These are phyloP conservation scores for Siderastrea radians DNA, from an alignment of 92 coral and sea anemone species.

Conservation along the genomic window DNA sequence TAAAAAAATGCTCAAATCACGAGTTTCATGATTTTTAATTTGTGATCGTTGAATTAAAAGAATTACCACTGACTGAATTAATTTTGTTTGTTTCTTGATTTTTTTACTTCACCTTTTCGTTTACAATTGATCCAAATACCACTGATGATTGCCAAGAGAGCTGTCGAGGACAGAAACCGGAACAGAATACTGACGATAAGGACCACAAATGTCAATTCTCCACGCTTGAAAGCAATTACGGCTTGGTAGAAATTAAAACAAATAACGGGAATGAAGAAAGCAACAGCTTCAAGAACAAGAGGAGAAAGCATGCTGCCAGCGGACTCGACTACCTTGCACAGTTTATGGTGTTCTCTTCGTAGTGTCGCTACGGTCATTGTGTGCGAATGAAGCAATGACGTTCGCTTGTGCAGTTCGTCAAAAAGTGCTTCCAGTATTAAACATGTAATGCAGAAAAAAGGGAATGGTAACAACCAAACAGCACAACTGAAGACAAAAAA, in stretches of 20 bases:
- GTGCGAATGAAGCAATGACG: neutral
- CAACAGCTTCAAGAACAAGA: conserved; percentile 2
- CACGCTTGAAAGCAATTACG: neutral
- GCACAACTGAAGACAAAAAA: neutral
- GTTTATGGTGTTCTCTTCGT: neutral
- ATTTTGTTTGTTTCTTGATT: too few species aligned
- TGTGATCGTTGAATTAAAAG: too few species aligned
- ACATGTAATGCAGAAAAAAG: conserved; percentile 13
- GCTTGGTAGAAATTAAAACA: conserved; percentile 22
- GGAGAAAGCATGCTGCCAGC: conserved; percentile 26
- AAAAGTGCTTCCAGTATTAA: neutral
- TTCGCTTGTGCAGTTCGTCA: neutral
- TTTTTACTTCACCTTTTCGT: conserved; percentile 8
- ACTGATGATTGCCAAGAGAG: neutral
- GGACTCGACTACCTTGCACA: conserved; percentile 1
- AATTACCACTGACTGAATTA: neutral
- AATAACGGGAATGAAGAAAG: conserved; percentile 5
- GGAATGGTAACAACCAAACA: conserved; percentile 14
- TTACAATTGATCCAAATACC: conserved; percentile 20
- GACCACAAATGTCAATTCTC: neutral
- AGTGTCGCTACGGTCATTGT: neutral
- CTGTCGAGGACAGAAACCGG: neutral
- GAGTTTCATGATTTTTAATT: neutral
- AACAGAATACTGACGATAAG: neutral
- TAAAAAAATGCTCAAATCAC: neutral